Conservation (phyloP, 2,113 vertebrate genomes). For the Mobula hypostoma region DNA sequence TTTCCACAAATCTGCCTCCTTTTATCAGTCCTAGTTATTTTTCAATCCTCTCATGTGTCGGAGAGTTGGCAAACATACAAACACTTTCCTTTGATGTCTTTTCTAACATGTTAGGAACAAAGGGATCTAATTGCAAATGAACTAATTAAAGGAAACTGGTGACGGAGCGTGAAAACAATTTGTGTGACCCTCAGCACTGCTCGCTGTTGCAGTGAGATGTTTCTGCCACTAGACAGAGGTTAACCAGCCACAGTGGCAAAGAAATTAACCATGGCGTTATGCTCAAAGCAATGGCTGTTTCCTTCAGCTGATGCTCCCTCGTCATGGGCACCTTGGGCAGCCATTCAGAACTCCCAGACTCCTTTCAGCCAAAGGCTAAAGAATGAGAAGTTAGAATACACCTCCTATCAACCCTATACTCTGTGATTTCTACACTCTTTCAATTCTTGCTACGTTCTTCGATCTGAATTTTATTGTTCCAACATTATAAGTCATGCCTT, state of each 20-base stretch:
- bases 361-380: background rate
- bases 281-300: background rate
- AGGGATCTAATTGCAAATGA: conserved; percentile 80
- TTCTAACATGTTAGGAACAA: conserved; percentile 71
- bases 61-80: conserved; percentile 32
- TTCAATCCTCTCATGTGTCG: conserved; percentile 33
- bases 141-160: conserved; percentile 79
- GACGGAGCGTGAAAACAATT: conserved; percentile 79
- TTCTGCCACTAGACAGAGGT: conserved; percentile 57
- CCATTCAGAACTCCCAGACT: background rate
- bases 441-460: background rate
- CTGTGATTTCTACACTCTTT: background rate
- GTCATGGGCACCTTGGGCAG: too few relatives aligned
- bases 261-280: background rate
- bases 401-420: background rate
- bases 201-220: conserved; percentile 47
- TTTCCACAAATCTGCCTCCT: conserved; percentile 45
- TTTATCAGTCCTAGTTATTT: conserved; percentile 43
- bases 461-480: background rate
- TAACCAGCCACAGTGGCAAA: conserved; percentile 65
- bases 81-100: conserved; percentile 69
- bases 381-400: background rate
- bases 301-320: background rate
- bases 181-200: conserved; percentile 65
- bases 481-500: too few relatives aligned